Evolutionary conservation across 2,888 invertebrate species (phyloP).

Genomic region (Sphaeridia pumilis): DNA sequence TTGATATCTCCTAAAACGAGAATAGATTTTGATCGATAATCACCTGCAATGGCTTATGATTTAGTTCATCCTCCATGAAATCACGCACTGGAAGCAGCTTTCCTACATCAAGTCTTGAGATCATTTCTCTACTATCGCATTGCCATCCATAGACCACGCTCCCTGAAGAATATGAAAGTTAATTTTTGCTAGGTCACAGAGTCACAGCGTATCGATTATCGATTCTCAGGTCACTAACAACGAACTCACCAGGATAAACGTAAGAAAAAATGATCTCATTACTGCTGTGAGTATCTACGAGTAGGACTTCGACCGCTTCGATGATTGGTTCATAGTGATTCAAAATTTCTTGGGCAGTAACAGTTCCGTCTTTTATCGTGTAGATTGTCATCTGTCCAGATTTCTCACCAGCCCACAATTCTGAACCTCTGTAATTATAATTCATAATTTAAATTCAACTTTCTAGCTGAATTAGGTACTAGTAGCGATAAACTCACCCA

Average conservation of each 20-base stretch:
- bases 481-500: constrained; percentile 19
- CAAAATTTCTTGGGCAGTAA: constrained; percentile 59
- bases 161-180: constrained; percentile 43
- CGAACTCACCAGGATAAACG: constrained; percentile 57
- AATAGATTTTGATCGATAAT: constrained; percentile 15
- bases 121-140: constrained; percentile 51
- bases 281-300: constrained; percentile 43
- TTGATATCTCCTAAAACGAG: background rate
- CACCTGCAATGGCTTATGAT: constrained; percentile 63
- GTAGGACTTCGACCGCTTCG: constrained; percentile 55
- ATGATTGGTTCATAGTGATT: constrained; percentile 49
- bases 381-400: constrained; percentile 69
- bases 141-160: constrained; percentile 84
- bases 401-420: constrained; percentile 81
- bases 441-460: background rate
- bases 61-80: constrained; percentile 76
- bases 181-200: background rate
- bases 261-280: constrained; percentile 56
- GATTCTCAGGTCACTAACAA: background rate
- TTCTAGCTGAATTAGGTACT: background rate
- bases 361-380: constrained; percentile 55
- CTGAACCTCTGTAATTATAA: constrained; percentile 41
- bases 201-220: background rate
- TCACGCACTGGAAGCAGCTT: constrained; percentile 87
- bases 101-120: constrained; percentile 76